A percentile compares a stretch with the other conserved stretches of the same genome.
Evolutionary conservation across 2,113 vertebrate species (phyloP).

Genomic region (Semnopithecus entellus): DNA sequence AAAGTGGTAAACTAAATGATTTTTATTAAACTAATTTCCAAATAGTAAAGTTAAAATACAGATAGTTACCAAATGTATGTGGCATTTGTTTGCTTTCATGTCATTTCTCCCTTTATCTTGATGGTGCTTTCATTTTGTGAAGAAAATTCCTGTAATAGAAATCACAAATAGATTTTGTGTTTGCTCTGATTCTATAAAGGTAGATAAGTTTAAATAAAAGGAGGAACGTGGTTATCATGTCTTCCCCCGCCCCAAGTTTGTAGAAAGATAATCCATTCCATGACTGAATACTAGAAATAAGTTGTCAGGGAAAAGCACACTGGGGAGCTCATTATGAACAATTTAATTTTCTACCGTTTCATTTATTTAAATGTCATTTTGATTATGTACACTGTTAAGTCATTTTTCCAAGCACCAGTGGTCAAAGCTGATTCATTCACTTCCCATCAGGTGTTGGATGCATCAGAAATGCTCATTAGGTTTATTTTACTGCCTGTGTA

Average conservation of each 20-base stretch:
- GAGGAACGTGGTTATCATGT: background rate
- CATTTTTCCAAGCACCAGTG: background rate
- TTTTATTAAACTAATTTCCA: background rate
- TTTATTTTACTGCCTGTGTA: background rate
- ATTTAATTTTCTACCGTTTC: background rate
- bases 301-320: background rate
- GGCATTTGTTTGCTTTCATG: background rate
- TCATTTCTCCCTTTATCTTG: background rate
- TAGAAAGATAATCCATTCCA: background rate
- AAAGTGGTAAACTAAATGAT: background rate
- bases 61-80: background rate
- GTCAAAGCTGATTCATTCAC: background rate
- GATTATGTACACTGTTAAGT: background rate
- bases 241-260: background rate
- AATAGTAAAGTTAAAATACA: background rate
- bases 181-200: constrained; percentile 49
- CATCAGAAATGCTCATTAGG: background rate
- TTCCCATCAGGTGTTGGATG: background rate
- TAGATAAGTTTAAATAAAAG: constrained; percentile 46
- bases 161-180: constrained; percentile 26
- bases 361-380: background rate
- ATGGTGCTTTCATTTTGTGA: constrained; percentile 6
- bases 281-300: background rate
- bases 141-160: constrained; percentile 26
- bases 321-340: background rate